phyloP scores from a whole-genome alignment of 2,797 vertebrate genomes.

The Loris lydekkerianus region DNA sequence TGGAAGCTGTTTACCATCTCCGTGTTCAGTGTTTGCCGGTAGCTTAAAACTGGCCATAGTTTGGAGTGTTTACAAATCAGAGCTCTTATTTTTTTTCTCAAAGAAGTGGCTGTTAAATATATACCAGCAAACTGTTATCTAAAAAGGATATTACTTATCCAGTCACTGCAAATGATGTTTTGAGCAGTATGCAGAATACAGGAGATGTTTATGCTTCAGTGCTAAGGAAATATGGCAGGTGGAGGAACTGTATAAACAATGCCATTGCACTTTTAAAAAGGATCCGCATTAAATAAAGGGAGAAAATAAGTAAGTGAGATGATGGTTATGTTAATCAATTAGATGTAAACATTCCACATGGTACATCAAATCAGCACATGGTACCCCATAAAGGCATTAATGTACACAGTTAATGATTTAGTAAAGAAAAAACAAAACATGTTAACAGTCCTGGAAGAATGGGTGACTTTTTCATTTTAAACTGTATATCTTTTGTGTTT shows the following conservation, averaged over 20 bases:
- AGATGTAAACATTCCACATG: too few species aligned
- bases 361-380: too few species aligned
- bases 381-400: too few species aligned
- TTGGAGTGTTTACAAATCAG: background rate
- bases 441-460: background rate
- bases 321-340: too few species aligned
- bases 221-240: background rate
- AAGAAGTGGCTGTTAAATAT: background rate
- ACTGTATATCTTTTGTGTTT: slow-evolving; percentile 11
- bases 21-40: background rate
- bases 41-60: background rate
- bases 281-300: background rate
- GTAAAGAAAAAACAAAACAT: too few species aligned
- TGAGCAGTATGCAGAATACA: background rate
- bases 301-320: background rate
- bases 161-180: background rate
- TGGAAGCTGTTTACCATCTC: background rate
- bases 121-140: background rate
- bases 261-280: background rate
- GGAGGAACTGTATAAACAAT: background rate
- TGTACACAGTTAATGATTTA: too few species aligned
- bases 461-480: background rate
- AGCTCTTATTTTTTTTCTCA: background rate
- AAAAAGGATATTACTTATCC: background rate
- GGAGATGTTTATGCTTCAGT: background rate